Evolutionary conservation across 2,888 invertebrate genomes (phyloP).

Genomic region (Plagodis dolabraria): DNA sequence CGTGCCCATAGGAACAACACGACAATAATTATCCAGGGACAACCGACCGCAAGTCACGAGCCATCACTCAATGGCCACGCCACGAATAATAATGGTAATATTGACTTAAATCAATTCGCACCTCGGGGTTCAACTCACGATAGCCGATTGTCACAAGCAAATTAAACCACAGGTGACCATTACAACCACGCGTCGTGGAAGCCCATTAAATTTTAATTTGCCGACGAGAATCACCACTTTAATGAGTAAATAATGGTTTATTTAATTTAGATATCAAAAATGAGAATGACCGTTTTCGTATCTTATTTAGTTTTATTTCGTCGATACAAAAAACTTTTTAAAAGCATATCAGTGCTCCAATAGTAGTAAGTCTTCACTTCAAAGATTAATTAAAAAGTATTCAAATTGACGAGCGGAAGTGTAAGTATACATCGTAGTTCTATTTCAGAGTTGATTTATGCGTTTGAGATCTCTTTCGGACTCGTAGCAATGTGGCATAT

Average conservation of each 20-base stretch:
- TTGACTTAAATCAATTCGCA: conserved; percentile 43
- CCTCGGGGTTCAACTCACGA: conserved; percentile 23
- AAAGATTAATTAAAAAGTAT: conserved; percentile 53
- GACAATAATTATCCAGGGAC: conserved; percentile 68
- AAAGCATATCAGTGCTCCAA: background rate
- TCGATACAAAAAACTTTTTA: background rate
- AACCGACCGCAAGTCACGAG: conserved; percentile 77
- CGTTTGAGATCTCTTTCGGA: conserved; percentile 58
- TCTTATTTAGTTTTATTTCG: background rate
- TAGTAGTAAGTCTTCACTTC: conserved; percentile 1
- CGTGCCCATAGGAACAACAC: conserved; percentile 70
- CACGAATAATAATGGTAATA: conserved; percentile 70
- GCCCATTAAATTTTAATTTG: conserved; percentile 43
- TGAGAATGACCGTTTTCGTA: too few relatives aligned
- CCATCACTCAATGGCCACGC: conserved; percentile 57
- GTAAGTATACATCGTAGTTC: conserved; percentile 60
- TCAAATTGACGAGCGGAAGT: conserved; percentile 72
- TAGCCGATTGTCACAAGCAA: conserved; percentile 19
- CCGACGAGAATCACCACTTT: conserved; percentile 20
- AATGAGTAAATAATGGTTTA: background rate
- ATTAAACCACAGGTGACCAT: conserved; percentile 12
- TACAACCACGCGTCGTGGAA: conserved; percentile 8
- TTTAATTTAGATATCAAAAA: too few relatives aligned
- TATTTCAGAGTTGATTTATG: conserved; percentile 81
- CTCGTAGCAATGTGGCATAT: conserved; percentile 71